A percentile compares a stretch with the other conserved stretches of the same genome.
Conservation (phyloP, 2,888 invertebrate genomes). For the Helicoverpa assulta region DNA sequence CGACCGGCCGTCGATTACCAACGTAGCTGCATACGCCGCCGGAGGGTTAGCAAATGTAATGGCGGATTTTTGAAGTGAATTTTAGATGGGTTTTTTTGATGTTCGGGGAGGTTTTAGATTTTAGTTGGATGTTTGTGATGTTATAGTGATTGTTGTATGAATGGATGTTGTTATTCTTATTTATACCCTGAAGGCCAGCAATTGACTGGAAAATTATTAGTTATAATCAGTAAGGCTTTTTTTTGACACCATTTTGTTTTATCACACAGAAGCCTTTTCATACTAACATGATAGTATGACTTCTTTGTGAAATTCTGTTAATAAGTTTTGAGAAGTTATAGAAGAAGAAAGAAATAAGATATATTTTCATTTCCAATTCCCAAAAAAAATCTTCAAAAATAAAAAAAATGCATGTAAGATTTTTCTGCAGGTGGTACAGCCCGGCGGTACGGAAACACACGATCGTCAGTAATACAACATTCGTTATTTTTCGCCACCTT, state of each 20-base stretch:
- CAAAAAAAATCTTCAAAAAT: neutral
- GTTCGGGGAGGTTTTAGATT: slow-evolving; percentile 11
- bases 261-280: no score
- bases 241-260: no score
- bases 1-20: slow-evolving; percentile 87
- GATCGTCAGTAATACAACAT: slow-evolving; percentile 85
- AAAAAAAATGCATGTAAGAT: neutral
- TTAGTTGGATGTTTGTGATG: neutral
- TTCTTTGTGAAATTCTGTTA: no score
- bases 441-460: slow-evolving; percentile 81
- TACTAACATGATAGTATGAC: no score
- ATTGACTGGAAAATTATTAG: no score
- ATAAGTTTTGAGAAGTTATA: no score
- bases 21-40: slow-evolving; percentile 78
- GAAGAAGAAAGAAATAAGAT: no score
- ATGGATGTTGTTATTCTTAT: no score
- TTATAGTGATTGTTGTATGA: no score
- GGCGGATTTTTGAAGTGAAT: slow-evolving; percentile 45
- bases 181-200: no score
- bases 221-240: no score
- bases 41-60: slow-evolving; percentile 72
- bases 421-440: slow-evolving; percentile 70
- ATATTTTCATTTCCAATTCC: no score
- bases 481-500: slow-evolving; percentile 89
- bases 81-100: slow-evolving; percentile 40